phyloP scores from a whole-genome alignment of 2,888 invertebrate species.

The Arctia plantaginis region DNA sequence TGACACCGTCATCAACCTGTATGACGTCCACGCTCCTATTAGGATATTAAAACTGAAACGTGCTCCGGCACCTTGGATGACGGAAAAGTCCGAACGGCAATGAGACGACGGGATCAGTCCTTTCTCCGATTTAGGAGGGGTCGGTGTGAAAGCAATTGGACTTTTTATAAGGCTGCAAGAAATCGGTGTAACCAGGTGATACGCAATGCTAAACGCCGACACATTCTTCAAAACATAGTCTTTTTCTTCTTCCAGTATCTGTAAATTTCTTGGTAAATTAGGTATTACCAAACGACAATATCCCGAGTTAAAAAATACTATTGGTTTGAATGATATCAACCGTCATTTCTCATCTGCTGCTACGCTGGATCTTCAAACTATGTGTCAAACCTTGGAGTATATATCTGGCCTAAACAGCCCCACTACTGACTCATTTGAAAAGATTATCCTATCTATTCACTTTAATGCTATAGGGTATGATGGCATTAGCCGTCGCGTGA shows the following conservation, averaged over 20 bases:
- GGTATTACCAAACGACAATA: background rate
- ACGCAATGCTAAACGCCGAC: too few relatives aligned
- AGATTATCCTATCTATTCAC: too few relatives aligned
- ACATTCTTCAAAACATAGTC: too few relatives aligned
- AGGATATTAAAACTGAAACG: too few relatives aligned
- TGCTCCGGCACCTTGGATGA: background rate
- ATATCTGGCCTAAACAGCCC: background rate
- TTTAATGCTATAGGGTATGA: too few relatives aligned
- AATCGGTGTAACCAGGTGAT: too few relatives aligned
- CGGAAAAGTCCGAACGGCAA: background rate
- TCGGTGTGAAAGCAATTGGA: too few relatives aligned
- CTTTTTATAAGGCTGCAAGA: too few relatives aligned
- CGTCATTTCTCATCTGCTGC: background rate
- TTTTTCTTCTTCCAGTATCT: background rate
- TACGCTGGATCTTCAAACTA: background rate
- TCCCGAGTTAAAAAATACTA: too few relatives aligned
- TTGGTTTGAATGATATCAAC: background rate
- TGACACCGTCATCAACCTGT: background rate
- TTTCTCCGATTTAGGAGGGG: too few relatives aligned
- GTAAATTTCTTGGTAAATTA: background rate
- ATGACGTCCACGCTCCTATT: background rate
- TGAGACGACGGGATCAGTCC: background rate
- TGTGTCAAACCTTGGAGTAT: background rate
- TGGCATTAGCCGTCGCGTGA: too few relatives aligned
- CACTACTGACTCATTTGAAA: background rate